Conservation (phyloP, 2,113 vertebrate species). For the Butorides virescens region DNA sequence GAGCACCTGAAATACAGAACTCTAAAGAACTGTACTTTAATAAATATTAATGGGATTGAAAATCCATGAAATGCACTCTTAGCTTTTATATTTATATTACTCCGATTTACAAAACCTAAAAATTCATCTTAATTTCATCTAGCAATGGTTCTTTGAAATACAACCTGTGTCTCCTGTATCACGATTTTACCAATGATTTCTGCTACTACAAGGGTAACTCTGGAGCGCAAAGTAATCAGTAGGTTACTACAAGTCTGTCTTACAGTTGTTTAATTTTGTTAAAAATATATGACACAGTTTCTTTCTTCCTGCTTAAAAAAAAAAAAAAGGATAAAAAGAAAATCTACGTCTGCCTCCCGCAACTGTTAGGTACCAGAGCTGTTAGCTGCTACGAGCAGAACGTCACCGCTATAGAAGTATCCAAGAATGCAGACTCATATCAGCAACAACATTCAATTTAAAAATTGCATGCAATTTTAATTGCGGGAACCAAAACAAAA, state of each 20-base stretch:
- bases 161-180: background rate
- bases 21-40: background rate
- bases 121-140: background rate
- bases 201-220: background rate
- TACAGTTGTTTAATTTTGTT: background rate
- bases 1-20: background rate
- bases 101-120: background rate
- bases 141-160: background rate
- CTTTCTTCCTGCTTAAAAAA: background rate
- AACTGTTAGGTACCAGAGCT: background rate
- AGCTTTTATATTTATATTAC: background rate
- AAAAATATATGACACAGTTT: background rate
- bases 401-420: background rate
- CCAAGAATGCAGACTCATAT: background rate
- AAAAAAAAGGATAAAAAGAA: background rate
- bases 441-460: background rate
- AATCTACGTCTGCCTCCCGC: background rate
- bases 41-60: constrained; percentile 22
- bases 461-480: background rate
- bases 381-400: background rate
- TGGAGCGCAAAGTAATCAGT: background rate
- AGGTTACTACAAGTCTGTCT: background rate
- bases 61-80: background rate
- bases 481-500: background rate
- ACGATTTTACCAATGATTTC: background rate